Evolutionary conservation across 2,113 vertebrate species (phyloP).

Genomic region (Nothoprocta pentlandii): DNA sequence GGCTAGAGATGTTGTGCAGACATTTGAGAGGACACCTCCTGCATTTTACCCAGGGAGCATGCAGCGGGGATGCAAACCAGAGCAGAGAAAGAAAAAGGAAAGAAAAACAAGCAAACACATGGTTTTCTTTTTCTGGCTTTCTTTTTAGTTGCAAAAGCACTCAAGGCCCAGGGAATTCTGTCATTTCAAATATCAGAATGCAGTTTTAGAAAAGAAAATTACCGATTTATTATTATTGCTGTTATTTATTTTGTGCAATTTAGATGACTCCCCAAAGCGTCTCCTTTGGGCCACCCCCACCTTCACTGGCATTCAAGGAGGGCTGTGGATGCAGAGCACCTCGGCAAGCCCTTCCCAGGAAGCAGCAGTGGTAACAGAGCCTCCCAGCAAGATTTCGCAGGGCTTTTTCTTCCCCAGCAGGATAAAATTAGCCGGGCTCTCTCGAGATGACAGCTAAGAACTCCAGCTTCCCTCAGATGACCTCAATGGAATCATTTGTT

Average conservation of each 20-base stretch:
- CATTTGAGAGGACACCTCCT: slow-evolving; percentile 1
- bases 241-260: background rate
- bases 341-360: slow-evolving; percentile 44
- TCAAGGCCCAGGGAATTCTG: background rate
- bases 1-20: slow-evolving; percentile 53
- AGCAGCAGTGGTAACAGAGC: background rate
- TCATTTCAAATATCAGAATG: background rate
- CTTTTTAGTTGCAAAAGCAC: background rate
- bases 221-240: background rate
- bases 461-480: slow-evolving; percentile 71
- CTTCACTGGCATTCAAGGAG: fast-evolving
- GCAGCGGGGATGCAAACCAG: background rate
- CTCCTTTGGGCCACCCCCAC: background rate
- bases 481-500: slow-evolving; percentile 89
- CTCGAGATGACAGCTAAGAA: slow-evolving; percentile 67
- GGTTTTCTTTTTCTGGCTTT: background rate
- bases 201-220: background rate
- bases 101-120: background rate
- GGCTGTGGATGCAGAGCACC: background rate
- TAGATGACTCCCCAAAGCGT: background rate
- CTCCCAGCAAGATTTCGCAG: slow-evolving; percentile 49
- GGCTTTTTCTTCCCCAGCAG: slow-evolving; percentile 71
- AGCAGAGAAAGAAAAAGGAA: background rate
- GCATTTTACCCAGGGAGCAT: background rate
- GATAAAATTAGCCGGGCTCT: slow-evolving; percentile 73